Base-by-base conservation (phyloP, 2,888 invertebrate genomes). In the Crepidodera aurea region DNA sequence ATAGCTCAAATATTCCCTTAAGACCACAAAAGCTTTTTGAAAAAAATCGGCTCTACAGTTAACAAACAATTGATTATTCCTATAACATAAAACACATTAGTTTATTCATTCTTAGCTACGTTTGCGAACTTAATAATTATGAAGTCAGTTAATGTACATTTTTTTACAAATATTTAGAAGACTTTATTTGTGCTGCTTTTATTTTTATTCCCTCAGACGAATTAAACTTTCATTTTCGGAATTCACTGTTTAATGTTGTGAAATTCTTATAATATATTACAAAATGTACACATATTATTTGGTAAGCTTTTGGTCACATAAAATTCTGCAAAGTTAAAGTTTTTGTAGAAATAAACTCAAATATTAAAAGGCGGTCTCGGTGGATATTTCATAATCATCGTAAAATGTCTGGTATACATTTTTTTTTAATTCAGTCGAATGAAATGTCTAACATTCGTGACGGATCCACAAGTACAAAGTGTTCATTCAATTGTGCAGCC, bases 381-480 rank as follows among this genome's bases (percentile, higher is more conserved):
- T 44, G 44, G 12, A 22, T 22, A 44, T 22, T 44, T 10, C 8
- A 22, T 44, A 5, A 10, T 19, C 22, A 44, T 22, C 10, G 13
- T 42, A 13, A 8, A 34, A 2, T 13, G 12, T n/a, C 2, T 4
- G 2, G 34, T n/a, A 44, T 13, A 22, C 10, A 19, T 44, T 10
- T 8, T 22, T 22, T 22, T 44, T 16, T n/a, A 18, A 5, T 18
- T 42, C 16, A 42, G 16, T 16, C 16, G 42, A 78, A 87, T 84
- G 76, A 87, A 83, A 79, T 85, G 79, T 84, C 86, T 79, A 87
- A 84, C 82, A 81, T 84, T 84, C 80, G 79, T 79, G 76, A 66
- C 40, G 77, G 56, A 37, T 68, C 66, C 46, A 42, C 19, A 16
- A 44, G 19, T 15, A 22, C n/a, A 15, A 16, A 19, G 16, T 25